phyloP scores from a whole-genome alignment of 2,113 vertebrate species.

The Clarias gariepinus region DNA sequence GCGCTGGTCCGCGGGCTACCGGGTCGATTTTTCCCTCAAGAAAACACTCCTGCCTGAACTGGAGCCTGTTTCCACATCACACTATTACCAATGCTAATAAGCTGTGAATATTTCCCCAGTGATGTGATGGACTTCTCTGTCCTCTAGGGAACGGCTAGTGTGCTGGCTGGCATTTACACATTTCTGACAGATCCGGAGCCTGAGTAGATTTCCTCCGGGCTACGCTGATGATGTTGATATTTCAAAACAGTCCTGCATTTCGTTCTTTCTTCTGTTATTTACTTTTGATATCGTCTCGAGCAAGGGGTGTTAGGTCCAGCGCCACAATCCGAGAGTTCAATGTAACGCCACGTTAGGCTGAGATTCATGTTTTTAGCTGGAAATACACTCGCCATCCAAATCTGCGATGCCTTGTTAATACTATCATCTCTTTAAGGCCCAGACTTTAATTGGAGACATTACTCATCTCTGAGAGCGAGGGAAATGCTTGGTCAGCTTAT shows the following conservation, averaged over 20 bases:
- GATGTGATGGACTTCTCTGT: constrained; percentile 55
- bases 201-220: constrained; percentile 35
- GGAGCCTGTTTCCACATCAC: constrained; percentile 66
- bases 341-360: not conserved
- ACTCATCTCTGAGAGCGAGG: not conserved
- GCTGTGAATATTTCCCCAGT: constrained; percentile 64
- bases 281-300: not conserved
- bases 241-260: constrained; percentile 31
- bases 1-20: not conserved
- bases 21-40: constrained; percentile 40
- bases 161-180: constrained; percentile 59
- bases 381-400: not conserved
- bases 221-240: constrained; percentile 21
- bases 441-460: not conserved
- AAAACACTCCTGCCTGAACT: constrained; percentile 57
- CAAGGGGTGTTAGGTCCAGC: not conserved
- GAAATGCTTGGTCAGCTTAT: constrained; percentile 6
- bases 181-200: constrained; percentile 45
- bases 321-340: not conserved
- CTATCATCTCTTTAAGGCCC: not conserved
- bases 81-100: constrained; percentile 69
- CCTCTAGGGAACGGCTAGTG: constrained; percentile 49
- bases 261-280: not conserved
- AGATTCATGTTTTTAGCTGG: not conserved
- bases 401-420: not conserved